Evolutionary conservation across 2,113 vertebrate genomes (phyloP).

Genomic region (Psephotus haematonotus): DNA sequence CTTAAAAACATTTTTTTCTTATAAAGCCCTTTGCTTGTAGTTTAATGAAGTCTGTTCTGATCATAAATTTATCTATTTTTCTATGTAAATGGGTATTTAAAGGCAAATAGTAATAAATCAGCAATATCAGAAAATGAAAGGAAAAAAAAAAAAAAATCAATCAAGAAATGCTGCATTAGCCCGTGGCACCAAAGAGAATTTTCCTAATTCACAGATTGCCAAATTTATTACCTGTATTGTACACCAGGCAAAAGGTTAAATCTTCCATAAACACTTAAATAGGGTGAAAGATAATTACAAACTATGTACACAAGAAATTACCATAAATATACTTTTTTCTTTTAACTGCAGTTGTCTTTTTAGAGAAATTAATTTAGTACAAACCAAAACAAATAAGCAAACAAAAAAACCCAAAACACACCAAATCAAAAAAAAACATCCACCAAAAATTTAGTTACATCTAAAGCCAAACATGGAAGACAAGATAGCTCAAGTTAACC

Average conservation of each 20-base stretch:
- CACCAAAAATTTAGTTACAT: background rate
- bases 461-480: background rate
- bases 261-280: background rate
- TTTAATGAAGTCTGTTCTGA: slow-evolving; percentile 30
- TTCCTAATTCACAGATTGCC: background rate
- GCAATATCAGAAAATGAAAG: background rate
- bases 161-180: background rate
- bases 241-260: background rate
- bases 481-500: background rate
- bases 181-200: background rate
- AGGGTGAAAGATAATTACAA: background rate
- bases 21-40: background rate
- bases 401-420: too few relatives aligned
- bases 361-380: background rate
- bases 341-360: background rate
- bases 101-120: background rate
- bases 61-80: slow-evolving; percentile 19
- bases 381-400: background rate
- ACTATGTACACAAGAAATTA: background rate
- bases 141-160: background rate
- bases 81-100: background rate
- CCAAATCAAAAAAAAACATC: background rate
- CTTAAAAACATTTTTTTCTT: background rate
- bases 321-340: background rate
- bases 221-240: background rate